These are phyloP conservation scores for Euzophera pinguis DNA, from an alignment of 2,888 invertebrate genomes.

Conservation along the genomic window DNA sequence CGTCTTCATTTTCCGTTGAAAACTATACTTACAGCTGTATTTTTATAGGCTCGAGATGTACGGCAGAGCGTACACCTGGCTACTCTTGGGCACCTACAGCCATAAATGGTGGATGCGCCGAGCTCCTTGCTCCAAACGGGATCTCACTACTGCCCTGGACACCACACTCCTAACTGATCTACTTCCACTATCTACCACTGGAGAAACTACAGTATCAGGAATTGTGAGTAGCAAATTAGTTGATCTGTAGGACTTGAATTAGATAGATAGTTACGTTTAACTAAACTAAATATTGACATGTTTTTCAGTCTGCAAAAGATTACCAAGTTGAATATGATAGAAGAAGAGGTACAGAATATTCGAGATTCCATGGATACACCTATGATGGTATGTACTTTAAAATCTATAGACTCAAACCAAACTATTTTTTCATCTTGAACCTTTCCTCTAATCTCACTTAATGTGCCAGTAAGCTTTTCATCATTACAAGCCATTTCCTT, in stretches of 20 bases:
- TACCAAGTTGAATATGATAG: slow-evolving; percentile 92
- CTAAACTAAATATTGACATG: too few species aligned
- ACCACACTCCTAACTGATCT: slow-evolving; percentile 94
- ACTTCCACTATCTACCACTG: slow-evolving; percentile 91
- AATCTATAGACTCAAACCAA: neutral
- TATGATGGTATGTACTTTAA: slow-evolving; percentile 87
- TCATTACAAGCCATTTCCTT: too few species aligned
- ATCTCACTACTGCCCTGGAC: slow-evolving; percentile 89
- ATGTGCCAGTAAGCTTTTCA: too few species aligned
- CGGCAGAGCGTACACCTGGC: slow-evolving; percentile 96
- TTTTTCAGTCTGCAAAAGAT: slow-evolving; percentile 90
- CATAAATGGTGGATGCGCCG: slow-evolving; percentile 86
- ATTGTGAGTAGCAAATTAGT: slow-evolving; percentile 82
- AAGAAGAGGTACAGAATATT: slow-evolving; percentile 89
- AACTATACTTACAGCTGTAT: neutral
- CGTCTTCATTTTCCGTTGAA: too few species aligned
- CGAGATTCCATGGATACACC: slow-evolving; percentile 97
- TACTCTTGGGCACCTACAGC: slow-evolving; percentile 93
- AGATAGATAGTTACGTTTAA: too few species aligned
- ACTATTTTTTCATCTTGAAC: too few species aligned
- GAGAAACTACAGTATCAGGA: slow-evolving; percentile 92
- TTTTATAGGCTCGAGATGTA: slow-evolving; percentile 86
- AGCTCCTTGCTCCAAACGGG: slow-evolving; percentile 84
- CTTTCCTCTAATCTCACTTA: too few species aligned
- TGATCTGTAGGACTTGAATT: neutral